Conservation (phyloP, 2,888 invertebrate genomes). For the Drosophila helvetica region DNA sequence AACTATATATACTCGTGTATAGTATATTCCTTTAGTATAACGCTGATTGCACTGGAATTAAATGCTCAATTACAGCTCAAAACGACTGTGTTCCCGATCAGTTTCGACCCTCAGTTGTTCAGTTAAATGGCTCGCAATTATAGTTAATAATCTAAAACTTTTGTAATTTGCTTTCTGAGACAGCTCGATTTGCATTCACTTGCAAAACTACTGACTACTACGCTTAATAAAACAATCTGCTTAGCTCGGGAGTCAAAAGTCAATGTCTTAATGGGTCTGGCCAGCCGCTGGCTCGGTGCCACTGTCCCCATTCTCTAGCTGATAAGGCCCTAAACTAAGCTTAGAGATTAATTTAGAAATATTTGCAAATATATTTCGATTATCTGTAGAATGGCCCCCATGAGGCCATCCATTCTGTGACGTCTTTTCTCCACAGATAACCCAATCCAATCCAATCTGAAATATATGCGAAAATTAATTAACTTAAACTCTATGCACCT, state of each 20-base stretch:
- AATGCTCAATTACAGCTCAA: conserved; percentile 20
- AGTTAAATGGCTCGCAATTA: conserved; percentile 17
- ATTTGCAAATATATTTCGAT: not conserved
- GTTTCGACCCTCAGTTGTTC: not conserved
- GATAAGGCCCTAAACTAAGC: not conserved
- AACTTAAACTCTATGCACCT: not conserved
- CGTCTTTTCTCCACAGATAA: not conserved
- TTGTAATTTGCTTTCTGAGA: not conserved
- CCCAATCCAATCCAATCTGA: not conserved
- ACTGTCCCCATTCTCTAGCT: not conserved
- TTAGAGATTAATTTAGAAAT: not conserved
- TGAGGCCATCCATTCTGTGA: not conserved
- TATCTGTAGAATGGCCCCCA: not conserved
- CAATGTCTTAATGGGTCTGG: conserved; percentile 17
- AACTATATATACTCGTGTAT: too few species aligned
- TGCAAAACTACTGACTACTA: not conserved
- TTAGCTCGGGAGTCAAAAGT: conserved; percentile 7
- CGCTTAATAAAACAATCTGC: conserved; percentile 9
- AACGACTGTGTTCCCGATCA: not conserved
- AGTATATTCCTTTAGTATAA: conserved; percentile 7
- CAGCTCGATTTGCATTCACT: not conserved
- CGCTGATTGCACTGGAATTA: conserved; percentile 31
- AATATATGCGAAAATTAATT: not conserved
- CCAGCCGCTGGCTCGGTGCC: not conserved
- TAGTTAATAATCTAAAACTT: not conserved